Evolutionary conservation across 2,113 vertebrate genomes (phyloP), one percentile per base, ranked within the genome.

Genomic region (Pseudois nayaur): DNA sequence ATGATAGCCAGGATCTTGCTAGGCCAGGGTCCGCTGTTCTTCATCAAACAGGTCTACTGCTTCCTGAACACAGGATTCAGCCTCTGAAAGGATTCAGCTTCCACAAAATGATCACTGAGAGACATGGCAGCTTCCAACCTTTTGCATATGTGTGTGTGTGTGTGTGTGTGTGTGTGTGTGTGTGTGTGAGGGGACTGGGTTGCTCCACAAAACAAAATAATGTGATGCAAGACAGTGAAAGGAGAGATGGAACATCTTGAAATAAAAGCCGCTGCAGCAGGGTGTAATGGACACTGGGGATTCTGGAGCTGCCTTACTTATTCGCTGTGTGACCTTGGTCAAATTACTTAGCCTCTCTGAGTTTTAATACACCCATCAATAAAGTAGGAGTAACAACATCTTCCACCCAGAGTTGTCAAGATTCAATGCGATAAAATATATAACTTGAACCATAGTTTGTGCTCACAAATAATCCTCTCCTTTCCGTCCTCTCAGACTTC

Each of bases 261-360:
- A 92, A 40, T 55, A 71, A 67, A 91, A 9, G 43, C 27, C 6
- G 40, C 14, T 43, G 11, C 3, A 31, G 33, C 8, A 62, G 45
- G 79, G 15, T 48, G 14, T 33, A n/a, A 29, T 33, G 48, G 52
- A 11, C 48, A 36, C 10, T 2, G 43, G 43, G n/a, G 54, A 60
- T 67, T 62, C 76, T n/a, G 29, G 36, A 86, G 3, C 40, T 50
- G 67, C 50, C 45, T 90, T 89, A 8, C 21, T 85, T 81, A 29
- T 9, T 85, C 45, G n/a, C 90, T 89, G 87, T 85, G 81, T 76
- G 81, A 71, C 23, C 29, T 94, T 45, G 50, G 81, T 25, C 64
- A 52, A 86, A 85, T 83, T 36, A 82, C n/a, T 92, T 74, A 81
- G 87, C n/a, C 54, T 96, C 57, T 92, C 96, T 93, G 81, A 95